phyloP scores from a whole-genome alignment of 2,888 invertebrate species.

The Perizoma affinitatum region DNA sequence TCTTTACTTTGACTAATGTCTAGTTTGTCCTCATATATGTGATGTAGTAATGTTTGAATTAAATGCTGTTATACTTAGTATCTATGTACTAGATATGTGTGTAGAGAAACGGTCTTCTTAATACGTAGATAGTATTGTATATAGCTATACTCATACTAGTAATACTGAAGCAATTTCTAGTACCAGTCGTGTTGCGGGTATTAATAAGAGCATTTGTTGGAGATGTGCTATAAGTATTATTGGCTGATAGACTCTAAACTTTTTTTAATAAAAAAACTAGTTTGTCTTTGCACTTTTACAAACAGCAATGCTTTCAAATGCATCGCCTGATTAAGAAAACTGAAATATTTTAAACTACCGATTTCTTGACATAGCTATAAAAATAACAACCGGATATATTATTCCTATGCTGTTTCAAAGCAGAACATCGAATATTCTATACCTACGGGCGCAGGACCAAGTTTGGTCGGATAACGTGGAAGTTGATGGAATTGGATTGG shows the following conservation, averaged over 20 bases:
- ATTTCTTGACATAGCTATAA: too few relatives aligned
- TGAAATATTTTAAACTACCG: too few relatives aligned
- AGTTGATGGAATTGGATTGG: neutral
- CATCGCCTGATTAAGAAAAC: too few relatives aligned
- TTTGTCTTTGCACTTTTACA: too few relatives aligned
- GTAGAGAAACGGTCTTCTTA: conserved; percentile 62
- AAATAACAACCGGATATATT: too few relatives aligned
- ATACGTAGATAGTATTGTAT: conserved; percentile 67
- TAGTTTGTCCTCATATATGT: conserved; percentile 10
- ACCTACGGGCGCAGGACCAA: neutral
- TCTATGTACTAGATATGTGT: conserved; percentile 31
- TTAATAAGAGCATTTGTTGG: conserved; percentile 46
- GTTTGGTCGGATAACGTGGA: neutral
- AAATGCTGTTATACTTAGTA: conserved; percentile 46
- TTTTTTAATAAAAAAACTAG: neutral
- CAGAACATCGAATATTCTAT: too few relatives aligned
- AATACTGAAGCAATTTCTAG: conserved; percentile 55
- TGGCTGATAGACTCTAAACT: conserved; percentile 35
- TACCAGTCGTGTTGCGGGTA: conserved; percentile 54
- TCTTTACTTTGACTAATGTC: too few relatives aligned
- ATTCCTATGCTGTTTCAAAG: too few relatives aligned
- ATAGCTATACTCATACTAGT: conserved; percentile 60
- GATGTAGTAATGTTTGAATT: conserved; percentile 26
- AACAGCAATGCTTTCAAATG: too few relatives aligned
- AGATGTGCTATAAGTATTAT: conserved; percentile 36